Percentiles rank a stretch among this genome's conserved stretches.
Conservation (phyloP, 1,140 invertebrate species). For the Polypedilum pembai region DNA sequence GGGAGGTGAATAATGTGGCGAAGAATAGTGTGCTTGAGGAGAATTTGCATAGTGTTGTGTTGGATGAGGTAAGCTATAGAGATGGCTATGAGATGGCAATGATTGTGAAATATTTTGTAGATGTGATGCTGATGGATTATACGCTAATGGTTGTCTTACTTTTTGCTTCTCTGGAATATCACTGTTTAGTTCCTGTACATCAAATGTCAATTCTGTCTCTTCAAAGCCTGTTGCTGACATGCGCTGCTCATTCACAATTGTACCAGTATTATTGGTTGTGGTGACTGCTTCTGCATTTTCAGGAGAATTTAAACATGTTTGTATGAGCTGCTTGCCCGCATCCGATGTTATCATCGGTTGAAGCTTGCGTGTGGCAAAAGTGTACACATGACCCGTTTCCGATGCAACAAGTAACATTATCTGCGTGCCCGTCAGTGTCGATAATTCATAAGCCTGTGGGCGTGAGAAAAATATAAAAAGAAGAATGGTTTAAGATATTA, state of each 20-base stretch:
- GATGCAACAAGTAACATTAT: slow-evolving; percentile 89
- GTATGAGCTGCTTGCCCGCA: slow-evolving; percentile 90
- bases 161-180: slow-evolving; percentile 17
- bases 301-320: slow-evolving; percentile 95
- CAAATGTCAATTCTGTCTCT: slow-evolving; percentile 84
- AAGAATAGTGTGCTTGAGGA: neutral
- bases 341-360: slow-evolving; percentile 98
- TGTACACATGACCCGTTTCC: slow-evolving; percentile 95
- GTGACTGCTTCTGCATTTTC: slow-evolving; percentile 64
- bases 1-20: neutral
- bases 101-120: neutral
- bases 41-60: slow-evolving; percentile 19
- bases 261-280: slow-evolving; percentile 33
- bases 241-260: slow-evolving; percentile 58
- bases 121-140: slow-evolving; percentile 23
- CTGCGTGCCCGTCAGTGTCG: slow-evolving; percentile 95
- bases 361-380: slow-evolving; percentile 92
- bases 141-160: slow-evolving; percentile 25
- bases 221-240: slow-evolving; percentile 95
- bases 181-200: neutral
- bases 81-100: slow-evolving; percentile 22
- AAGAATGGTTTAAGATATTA: neutral
- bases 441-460: slow-evolving; percentile 90
- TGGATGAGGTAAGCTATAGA: slow-evolving; percentile 23
- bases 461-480: slow-evolving; percentile 26